These are phyloP conservation scores for Synanthedon vespiformis DNA, from an alignment of 2,888 invertebrate genomes.

Conservation along the genomic window DNA sequence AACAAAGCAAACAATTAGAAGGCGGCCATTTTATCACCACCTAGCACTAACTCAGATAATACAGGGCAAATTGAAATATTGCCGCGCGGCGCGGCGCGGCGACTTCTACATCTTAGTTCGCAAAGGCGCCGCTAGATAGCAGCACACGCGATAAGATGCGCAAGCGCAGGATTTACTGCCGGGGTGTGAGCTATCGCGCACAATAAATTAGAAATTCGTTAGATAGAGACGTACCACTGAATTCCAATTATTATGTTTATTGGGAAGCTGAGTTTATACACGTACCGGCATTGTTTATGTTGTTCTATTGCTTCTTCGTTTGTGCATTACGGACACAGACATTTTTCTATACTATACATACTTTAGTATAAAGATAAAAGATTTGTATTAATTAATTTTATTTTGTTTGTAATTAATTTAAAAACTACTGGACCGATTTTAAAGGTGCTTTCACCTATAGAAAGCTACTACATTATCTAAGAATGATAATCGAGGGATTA, in stretches of 20 bases:
- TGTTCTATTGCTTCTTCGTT: too few species aligned
- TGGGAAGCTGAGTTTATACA: constrained; percentile 5
- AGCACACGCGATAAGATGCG: constrained; percentile 58
- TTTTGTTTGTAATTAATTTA: too few species aligned
- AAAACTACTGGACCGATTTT: too few species aligned
- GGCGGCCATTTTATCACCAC: constrained; percentile 25
- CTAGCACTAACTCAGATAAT: constrained; percentile 33
- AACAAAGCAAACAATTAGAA: constrained; percentile 19
- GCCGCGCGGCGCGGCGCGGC: constrained; percentile 23
- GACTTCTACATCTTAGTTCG: constrained; percentile 50
- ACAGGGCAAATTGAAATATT: constrained; percentile 30
- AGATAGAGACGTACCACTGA: constrained; percentile 57
- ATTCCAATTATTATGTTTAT: constrained; percentile 57
- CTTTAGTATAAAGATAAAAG: too few species aligned
- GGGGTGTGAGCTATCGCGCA: constrained; percentile 46
- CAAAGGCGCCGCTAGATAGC: constrained; percentile 66
- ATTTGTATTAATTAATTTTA: too few species aligned
- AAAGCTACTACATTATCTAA: too few species aligned
- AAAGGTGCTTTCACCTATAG: too few species aligned
- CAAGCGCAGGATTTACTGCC: constrained; percentile 55
- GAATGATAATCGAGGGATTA: too few species aligned
- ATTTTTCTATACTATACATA: too few species aligned
- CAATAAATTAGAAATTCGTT: constrained; percentile 69
- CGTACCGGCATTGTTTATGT: too few species aligned
- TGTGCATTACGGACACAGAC: too few species aligned